Evolutionary conservation across 1,140 invertebrate genomes (phyloP).

Genomic region (Musca domestica): DNA sequence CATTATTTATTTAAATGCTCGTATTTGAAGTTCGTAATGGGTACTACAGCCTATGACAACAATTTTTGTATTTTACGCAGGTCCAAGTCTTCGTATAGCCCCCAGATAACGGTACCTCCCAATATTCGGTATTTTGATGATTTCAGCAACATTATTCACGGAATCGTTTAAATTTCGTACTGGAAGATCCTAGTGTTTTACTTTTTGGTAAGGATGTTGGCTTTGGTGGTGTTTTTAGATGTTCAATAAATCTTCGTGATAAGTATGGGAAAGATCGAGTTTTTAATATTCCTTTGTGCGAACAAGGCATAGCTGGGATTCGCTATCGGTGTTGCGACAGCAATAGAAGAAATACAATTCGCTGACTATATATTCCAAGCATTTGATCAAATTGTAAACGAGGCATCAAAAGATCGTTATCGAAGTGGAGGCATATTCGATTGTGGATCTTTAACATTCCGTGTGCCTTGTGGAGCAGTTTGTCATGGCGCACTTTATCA

Average conservation of each 20-base stretch:
- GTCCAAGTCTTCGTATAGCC: too few relatives aligned
- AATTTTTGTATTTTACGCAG: too few relatives aligned
- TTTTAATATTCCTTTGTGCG: conserved; percentile 97
- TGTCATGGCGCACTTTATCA: conserved; percentile 96
- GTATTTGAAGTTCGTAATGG: too few relatives aligned
- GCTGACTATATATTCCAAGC: conserved; percentile 99
- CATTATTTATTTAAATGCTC: too few relatives aligned
- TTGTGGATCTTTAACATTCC: conserved; percentile 88
- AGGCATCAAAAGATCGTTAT: conserved; percentile 94
- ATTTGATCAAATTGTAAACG: conserved; percentile 93
- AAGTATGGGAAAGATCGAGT: conserved; percentile 93
- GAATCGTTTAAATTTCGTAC: too few relatives aligned
- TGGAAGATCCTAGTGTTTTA: too few relatives aligned
- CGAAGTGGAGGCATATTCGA: conserved; percentile 87
- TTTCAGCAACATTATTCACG: too few relatives aligned
- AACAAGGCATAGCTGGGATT: conserved; percentile 99
- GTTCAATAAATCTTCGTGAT: conserved; percentile 79
- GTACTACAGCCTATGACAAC: too few relatives aligned
- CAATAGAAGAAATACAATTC: conserved; percentile 99
- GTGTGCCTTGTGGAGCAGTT: conserved; percentile 83
- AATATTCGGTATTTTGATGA: too few relatives aligned
- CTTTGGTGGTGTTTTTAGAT: conserved; percentile 98
- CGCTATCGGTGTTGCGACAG: conserved; percentile 93
- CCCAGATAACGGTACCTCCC: too few relatives aligned
- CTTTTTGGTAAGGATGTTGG: conserved; percentile 98